Conservation (phyloP, 2,888 invertebrate species). For the Ischnura elegans region DNA sequence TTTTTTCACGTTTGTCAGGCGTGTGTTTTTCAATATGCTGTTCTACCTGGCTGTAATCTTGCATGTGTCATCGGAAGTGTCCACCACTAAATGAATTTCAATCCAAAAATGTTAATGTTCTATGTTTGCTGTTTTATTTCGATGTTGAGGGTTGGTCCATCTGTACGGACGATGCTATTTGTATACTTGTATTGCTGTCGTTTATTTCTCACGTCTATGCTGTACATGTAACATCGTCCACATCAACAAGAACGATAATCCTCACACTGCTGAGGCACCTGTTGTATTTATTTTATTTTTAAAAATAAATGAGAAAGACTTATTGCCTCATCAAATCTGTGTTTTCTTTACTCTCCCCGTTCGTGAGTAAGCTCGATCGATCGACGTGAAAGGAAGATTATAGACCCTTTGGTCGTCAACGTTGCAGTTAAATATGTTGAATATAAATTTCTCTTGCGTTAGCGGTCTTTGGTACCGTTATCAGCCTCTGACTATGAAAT, state of each 20-base stretch:
- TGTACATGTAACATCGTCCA: slow-evolving; percentile 63
- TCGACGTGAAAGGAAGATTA: too few species aligned
- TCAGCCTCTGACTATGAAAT: too few species aligned
- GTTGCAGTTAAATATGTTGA: too few species aligned
- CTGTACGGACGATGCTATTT: slow-evolving; percentile 56
- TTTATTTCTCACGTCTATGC: slow-evolving; percentile 60
- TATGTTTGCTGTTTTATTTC: slow-evolving; percentile 42
- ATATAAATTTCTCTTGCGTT: too few species aligned
- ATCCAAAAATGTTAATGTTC: slow-evolving; percentile 45
- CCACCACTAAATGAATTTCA: slow-evolving; percentile 25
- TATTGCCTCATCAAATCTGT: slow-evolving; percentile 15
- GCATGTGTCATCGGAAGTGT: slow-evolving; percentile 1
- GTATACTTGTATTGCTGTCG: slow-evolving; percentile 63
- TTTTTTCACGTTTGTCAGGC: neutral
- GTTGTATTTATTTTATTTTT: slow-evolving; percentile 67
- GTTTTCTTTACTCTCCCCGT: neutral
- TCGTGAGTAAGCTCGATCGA: too few species aligned
- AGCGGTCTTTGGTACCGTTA: too few species aligned
- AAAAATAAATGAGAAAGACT: slow-evolving; percentile 58
- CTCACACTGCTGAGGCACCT: slow-evolving; percentile 55
- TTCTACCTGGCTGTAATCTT: neutral
- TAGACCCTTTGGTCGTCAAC: neutral
- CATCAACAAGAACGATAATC: slow-evolving; percentile 40
- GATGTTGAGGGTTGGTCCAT: slow-evolving; percentile 47
- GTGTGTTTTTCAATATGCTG: neutral